Evolutionary conservation across 2,888 invertebrate genomes (phyloP).

Genomic region (Euzophera pinguis): DNA sequence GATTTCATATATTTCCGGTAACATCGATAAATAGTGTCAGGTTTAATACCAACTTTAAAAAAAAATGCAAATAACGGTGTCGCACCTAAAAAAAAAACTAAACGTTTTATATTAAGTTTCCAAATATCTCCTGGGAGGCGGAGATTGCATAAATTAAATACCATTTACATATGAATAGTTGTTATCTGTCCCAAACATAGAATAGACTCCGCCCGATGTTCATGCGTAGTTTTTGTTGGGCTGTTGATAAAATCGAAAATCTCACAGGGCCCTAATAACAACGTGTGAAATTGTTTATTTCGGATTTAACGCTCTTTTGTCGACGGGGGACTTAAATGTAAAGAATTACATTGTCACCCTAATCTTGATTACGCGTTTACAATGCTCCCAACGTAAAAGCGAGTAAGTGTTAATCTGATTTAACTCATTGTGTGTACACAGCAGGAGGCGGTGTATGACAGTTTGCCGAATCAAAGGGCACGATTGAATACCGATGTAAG

Average conservation of each 20-base stretch:
- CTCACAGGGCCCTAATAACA: constrained; percentile 40
- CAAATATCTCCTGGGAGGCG: background rate
- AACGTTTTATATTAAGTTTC: background rate
- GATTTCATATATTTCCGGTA: no score
- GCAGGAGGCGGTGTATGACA: constrained; percentile 57
- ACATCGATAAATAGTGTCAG: no score
- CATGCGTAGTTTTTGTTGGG: constrained; percentile 35
- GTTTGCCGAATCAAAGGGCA: constrained; percentile 49
- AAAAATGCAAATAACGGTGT: no score
- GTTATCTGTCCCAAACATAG: constrained; percentile 8
- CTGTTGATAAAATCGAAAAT: constrained; percentile 52
- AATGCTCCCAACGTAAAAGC: constrained; percentile 56
- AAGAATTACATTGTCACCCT: constrained; percentile 70
- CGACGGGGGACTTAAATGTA: constrained; percentile 56
- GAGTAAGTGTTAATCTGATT: constrained; percentile 77
- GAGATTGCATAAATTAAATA: constrained; percentile 12
- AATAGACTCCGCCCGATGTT: constrained; percentile 22
- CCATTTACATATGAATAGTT: constrained; percentile 19
- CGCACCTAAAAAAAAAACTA: background rate
- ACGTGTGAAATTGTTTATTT: constrained; percentile 67
- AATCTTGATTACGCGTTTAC: constrained; percentile 71
- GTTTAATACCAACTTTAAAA: no score
- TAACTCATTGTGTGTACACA: constrained; percentile 68
- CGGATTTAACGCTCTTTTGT: constrained; percentile 60
- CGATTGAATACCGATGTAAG: constrained; percentile 29